Conservation (phyloP, 2,797 vertebrate genomes). For the Eremophila alpestris region DNA sequence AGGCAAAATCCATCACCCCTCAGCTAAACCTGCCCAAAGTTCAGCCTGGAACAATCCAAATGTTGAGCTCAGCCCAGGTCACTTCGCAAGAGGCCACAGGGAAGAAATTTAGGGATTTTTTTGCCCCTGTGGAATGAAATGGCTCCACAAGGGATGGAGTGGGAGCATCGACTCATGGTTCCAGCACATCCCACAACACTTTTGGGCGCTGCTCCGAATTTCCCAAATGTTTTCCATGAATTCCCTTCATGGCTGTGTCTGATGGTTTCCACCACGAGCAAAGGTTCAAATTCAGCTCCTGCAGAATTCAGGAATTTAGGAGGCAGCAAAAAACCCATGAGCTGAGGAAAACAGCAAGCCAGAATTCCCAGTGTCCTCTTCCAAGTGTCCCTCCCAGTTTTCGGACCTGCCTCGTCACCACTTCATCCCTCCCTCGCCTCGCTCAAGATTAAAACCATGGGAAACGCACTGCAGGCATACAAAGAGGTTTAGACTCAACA, state of each 20-base stretch:
- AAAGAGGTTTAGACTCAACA: neutral
- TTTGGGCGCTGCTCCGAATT: neutral
- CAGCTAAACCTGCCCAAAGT: neutral
- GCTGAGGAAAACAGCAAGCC: neutral
- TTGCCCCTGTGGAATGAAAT: neutral
- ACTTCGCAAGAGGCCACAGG: neutral
- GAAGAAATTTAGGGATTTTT: neutral
- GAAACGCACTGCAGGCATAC: fast-evolving
- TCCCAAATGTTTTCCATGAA: neutral
- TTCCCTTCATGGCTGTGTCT: no score
- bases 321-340: neutral
- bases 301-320: neutral
- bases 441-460: neutral
- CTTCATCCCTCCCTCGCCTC: neutral
- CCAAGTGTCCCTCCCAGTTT: neutral
- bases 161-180: neutral
- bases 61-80: neutral
- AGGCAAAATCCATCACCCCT: neutral
- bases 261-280: neutral
- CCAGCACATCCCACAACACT: fast-evolving
- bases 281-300: neutral
- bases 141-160: neutral
- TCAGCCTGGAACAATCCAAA: neutral
- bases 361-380: neutral
- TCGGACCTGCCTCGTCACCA: neutral